Evolutionary conservation across 2,888 invertebrate species (phyloP), one percentile per base, ranked within the genome.

Genomic region (Beris morrisii): DNA sequence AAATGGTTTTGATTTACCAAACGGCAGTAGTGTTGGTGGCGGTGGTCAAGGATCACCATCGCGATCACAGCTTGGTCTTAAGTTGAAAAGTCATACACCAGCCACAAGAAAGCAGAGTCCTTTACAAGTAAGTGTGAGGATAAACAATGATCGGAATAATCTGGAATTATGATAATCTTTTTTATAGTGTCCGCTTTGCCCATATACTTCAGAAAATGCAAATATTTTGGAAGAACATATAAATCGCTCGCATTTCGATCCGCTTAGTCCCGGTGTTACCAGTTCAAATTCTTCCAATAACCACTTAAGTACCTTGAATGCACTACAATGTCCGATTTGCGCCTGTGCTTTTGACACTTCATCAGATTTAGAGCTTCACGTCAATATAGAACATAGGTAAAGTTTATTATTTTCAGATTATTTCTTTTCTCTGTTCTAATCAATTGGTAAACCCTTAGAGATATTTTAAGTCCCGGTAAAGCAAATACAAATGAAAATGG

Each of bases 341-440:
- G 85, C 87, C 68, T 86, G 86, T 71, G 85, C 86, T 57, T 91
- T 91, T 75, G 83, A 85, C 55, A 87, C 87, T 72, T 87, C 87
- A 72, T 86, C 89, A 3, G 91, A 92, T 76, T 85, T 93, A 59
- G 92, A 93, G 79, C 80, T 92, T 58, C 94, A 94, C 76, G 92
- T 93, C 1, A 93, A 93, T 81, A 89, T 91, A 66, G 92, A 91
- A 74, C 93, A 93, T 77, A 85, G 87, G 74, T 92, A 92, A 81
- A 89, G 92, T 72, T 2, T 5, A 32, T 55, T 13, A 32, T 55
- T 3, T 31, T 31, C 4, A 3, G 22, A n/a, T 55, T 6, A 5
- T 28, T 22, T 28, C 28, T 28, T 13, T 38, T 12, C 38, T 22
- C 15, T 32, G 43, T 63, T 43, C 31, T 52, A 52, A 15, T 52